Conservation (phyloP, 2,888 invertebrate genomes). For the Erebia aethiops region DNA sequence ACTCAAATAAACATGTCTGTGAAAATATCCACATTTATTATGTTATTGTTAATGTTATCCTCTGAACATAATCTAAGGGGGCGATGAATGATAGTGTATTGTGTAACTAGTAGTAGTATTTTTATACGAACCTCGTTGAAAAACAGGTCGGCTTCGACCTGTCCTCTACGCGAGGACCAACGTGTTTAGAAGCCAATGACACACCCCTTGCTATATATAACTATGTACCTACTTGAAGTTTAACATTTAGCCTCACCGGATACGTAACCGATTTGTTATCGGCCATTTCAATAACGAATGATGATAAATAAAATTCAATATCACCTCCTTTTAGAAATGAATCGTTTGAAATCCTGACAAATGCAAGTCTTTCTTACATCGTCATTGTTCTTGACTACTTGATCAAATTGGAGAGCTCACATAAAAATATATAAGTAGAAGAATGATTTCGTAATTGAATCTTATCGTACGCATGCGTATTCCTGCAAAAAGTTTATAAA, state of each 20-base stretch:
- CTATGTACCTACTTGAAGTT: background rate
- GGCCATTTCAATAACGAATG: background rate
- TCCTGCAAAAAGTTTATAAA: background rate
- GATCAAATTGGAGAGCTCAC: background rate
- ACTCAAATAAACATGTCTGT: background rate
- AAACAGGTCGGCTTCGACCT: slow-evolving; percentile 32
- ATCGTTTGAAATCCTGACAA: background rate
- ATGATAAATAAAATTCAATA: too few species aligned
- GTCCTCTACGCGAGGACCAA: slow-evolving; percentile 43
- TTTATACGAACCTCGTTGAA: slow-evolving; percentile 52
- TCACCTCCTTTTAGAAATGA: background rate
- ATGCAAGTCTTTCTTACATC: background rate
- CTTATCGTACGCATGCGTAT: background rate
- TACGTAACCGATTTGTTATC: slow-evolving; percentile 1
- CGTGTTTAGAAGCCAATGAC: slow-evolving; percentile 43
- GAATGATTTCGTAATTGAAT: background rate
- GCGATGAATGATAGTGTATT: slow-evolving; percentile 59
- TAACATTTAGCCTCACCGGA: background rate
- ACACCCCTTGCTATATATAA: slow-evolving; percentile 10
- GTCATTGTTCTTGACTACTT: slow-evolving; percentile 1
- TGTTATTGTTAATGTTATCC: slow-evolving; percentile 1
- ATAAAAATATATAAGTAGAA: background rate
- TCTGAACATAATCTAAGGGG: slow-evolving; percentile 45
- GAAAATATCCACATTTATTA: background rate
- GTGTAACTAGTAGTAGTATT: slow-evolving; percentile 67